Conservation (phyloP, 2,888 invertebrate species). For the Hetaerina titia region DNA sequence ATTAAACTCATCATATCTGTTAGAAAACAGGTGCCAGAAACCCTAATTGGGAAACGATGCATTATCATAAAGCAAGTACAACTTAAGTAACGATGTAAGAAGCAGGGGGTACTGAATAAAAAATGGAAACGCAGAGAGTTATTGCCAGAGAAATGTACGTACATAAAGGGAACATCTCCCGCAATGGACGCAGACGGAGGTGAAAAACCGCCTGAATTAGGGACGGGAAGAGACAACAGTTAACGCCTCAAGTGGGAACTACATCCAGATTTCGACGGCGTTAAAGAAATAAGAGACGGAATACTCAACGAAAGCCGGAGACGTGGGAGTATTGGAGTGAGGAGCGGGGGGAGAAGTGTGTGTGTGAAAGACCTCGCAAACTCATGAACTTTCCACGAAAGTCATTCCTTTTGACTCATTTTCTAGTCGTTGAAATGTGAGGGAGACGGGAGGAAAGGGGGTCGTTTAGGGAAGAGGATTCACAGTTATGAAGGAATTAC, state of each 20-base stretch:
- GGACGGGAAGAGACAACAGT: neutral
- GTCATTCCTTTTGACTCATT: neutral
- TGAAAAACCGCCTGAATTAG: neutral
- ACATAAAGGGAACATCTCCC: neutral
- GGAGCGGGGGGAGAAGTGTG: neutral
- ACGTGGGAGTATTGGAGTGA: no score
- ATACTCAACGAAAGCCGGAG: neutral
- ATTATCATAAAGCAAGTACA: no score
- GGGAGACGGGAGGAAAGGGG: neutral
- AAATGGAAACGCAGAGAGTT: no score
- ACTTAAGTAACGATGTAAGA: no score
- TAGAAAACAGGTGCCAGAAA: no score
- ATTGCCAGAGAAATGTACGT: no score
- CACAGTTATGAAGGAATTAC: neutral
- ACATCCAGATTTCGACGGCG: neutral
- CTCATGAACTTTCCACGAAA: neutral
- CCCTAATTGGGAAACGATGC: no score
- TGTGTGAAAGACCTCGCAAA: neutral
- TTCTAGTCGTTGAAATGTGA: neutral
- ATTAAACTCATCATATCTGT: no score
- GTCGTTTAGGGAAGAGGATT: neutral
- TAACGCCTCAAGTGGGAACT: neutral
- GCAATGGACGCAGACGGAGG: neutral
- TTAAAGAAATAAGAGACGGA: neutral
- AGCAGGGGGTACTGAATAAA: no score